Conservation (phyloP, 2,888 invertebrate genomes). For the Aradus depressus region DNA sequence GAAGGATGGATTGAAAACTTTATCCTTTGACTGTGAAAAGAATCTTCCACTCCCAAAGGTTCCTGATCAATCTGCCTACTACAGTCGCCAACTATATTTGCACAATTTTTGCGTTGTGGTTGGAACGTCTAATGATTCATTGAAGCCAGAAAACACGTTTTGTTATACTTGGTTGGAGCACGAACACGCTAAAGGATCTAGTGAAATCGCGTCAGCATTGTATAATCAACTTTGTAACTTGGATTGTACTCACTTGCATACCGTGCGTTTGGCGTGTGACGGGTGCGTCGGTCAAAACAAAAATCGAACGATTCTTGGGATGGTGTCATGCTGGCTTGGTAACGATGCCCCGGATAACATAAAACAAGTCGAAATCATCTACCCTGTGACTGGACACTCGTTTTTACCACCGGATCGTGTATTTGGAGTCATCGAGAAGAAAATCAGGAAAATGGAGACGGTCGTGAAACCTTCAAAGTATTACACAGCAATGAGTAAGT, state of each 20-base stretch:
- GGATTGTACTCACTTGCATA: background rate
- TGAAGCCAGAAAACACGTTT: constrained; percentile 2
- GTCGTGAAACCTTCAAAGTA: constrained; percentile 5
- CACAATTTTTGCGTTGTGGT: background rate
- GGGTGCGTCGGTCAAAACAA: constrained; percentile 5
- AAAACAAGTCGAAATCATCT: constrained; percentile 5
- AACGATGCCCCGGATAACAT: constrained; percentile 1
- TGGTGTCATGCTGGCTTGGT: too few relatives aligned
- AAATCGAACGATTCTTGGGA: too few relatives aligned
- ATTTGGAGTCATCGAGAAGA: background rate
- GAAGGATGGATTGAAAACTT: constrained; percentile 22
- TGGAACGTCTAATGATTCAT: background rate
- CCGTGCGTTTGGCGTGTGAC: background rate
- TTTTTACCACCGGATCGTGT: constrained; percentile 7
- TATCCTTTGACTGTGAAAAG: constrained; percentile 34
- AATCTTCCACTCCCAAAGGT: constrained; percentile 33
- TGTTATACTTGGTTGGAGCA: constrained; percentile 8
- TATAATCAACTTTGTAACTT: constrained; percentile 5
- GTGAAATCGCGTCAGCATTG: constrained; percentile 4
- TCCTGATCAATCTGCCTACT: constrained; percentile 34
- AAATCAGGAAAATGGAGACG: background rate
- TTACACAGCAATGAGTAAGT: background rate
- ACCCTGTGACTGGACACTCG: constrained; percentile 6
- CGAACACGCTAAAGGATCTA: constrained; percentile 9
- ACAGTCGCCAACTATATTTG: too few relatives aligned